phyloP scores from a whole-genome alignment of 2,797 vertebrate species.

The Rhinophrynus dorsalis region DNA sequence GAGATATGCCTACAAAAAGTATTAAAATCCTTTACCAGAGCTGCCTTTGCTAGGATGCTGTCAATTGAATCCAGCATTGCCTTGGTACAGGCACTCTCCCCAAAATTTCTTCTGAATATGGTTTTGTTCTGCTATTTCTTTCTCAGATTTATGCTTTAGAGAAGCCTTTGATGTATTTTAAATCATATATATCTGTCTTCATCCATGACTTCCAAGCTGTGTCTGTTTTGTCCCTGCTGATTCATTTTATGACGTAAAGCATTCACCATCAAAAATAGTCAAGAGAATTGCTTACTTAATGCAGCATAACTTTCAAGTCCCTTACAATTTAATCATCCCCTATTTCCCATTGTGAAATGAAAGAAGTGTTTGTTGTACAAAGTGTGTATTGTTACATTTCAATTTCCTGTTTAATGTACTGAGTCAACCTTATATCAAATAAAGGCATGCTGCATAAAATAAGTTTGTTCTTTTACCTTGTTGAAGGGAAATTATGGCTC shows the following conservation, averaged over 20 bases:
- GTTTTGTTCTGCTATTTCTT: not conserved
- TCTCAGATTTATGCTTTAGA: not conserved
- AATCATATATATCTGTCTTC: not conserved
- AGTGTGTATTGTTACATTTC: conserved; percentile 27
- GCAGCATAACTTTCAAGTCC: conserved; percentile 1
- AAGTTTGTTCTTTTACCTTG: conserved; percentile 24
- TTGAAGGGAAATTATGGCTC: conserved; percentile 16
- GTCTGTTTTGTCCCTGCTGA: too few species aligned
- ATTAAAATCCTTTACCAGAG: too few species aligned
- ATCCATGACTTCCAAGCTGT: too few species aligned
- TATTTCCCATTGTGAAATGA: conserved; percentile 7
- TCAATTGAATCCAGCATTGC: not conserved
- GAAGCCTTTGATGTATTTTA: not conserved
- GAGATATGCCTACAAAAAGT: too few species aligned
- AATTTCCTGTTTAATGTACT: conserved; percentile 29
- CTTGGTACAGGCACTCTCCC: not conserved
- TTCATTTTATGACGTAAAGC: not conserved
- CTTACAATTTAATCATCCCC: not conserved
- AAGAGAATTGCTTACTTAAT: conserved; percentile 16
- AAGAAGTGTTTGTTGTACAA: conserved; percentile 11
- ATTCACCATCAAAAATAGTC: not conserved
- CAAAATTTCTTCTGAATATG: too few species aligned
- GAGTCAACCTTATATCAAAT: conserved; percentile 22
- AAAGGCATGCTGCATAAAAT: conserved; percentile 26
- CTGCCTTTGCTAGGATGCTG: not conserved